Evolutionary conservation across 2,888 invertebrate genomes (phyloP).

Genomic region (Tetanocera ferruginea): DNA sequence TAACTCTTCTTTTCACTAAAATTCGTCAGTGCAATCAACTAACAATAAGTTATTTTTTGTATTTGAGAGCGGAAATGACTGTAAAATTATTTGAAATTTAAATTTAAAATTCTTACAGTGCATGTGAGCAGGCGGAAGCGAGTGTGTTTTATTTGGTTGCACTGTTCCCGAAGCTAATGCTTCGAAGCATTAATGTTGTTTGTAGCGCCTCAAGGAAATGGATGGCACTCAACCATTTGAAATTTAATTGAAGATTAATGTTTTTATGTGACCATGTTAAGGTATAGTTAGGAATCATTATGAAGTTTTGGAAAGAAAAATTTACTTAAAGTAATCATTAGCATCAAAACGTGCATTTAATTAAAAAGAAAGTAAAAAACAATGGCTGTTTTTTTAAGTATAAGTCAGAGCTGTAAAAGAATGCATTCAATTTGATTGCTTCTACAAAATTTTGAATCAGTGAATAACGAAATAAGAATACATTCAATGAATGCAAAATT

Average conservation of each 20-base stretch:
- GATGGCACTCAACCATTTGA: neutral
- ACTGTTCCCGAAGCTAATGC: neutral
- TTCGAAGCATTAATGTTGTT: neutral
- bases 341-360: too few relatives aligned
- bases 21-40: neutral
- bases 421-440: too few relatives aligned
- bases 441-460: too few relatives aligned
- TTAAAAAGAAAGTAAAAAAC: too few relatives aligned
- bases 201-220: slow-evolving; percentile 21
- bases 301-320: neutral
- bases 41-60: neutral
- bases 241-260: neutral
- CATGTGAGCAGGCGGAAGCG: slow-evolving; percentile 9
- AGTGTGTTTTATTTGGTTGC: neutral
- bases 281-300: neutral
- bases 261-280: neutral
- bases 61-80: slow-evolving; percentile 15
- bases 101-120: slow-evolving; percentile 9
- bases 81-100: neutral
- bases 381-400: too few relatives aligned
- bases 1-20: neutral
- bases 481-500: too few relatives aligned
- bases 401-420: neutral
- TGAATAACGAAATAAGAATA: too few relatives aligned
- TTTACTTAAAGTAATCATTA: too few relatives aligned